Evolutionary conservation across 2,888 invertebrate species (phyloP).

Genomic region (Phragmatobia fuliginosa): DNA sequence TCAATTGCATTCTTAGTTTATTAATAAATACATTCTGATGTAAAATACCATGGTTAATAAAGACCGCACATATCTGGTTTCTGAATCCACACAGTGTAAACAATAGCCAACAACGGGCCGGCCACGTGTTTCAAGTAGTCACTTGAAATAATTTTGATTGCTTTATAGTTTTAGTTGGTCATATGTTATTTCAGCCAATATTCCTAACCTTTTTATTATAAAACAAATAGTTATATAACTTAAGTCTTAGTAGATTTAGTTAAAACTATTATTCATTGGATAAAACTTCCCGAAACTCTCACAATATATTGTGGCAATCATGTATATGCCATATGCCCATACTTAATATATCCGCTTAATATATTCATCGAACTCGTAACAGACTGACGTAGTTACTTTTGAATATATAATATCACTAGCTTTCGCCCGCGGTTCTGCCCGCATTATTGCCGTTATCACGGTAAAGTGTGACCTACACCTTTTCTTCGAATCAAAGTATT

Average conservation of each 20-base stretch:
- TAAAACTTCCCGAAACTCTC: too few species aligned
- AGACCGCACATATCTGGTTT: slow-evolving; percentile 6
- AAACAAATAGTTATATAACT: background rate
- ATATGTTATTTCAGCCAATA: background rate
- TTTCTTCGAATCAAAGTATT: too few species aligned
- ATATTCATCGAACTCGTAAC: too few species aligned
- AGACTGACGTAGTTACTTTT: too few species aligned
- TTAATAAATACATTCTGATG: slow-evolving; percentile 1
- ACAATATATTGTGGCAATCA: too few species aligned
- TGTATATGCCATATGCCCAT: too few species aligned
- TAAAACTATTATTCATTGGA: too few species aligned
- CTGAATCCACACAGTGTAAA: slow-evolving; percentile 1
- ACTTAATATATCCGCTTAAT: too few species aligned
- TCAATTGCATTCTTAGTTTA: background rate
- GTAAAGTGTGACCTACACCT: too few species aligned
- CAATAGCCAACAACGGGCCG: background rate
- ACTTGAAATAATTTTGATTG: slow-evolving; percentile 1
- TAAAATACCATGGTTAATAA: slow-evolving; percentile 5
- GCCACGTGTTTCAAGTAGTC: slow-evolving; percentile 9
- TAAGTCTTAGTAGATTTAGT: background rate
- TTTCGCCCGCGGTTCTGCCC: too few species aligned
- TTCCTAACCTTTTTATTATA: background rate
- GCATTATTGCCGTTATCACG: too few species aligned
- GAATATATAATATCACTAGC: too few species aligned
- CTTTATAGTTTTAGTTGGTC: background rate